Base-by-base conservation (phyloP, 2,888 invertebrate genomes). In the Cryptus armator region DNA sequence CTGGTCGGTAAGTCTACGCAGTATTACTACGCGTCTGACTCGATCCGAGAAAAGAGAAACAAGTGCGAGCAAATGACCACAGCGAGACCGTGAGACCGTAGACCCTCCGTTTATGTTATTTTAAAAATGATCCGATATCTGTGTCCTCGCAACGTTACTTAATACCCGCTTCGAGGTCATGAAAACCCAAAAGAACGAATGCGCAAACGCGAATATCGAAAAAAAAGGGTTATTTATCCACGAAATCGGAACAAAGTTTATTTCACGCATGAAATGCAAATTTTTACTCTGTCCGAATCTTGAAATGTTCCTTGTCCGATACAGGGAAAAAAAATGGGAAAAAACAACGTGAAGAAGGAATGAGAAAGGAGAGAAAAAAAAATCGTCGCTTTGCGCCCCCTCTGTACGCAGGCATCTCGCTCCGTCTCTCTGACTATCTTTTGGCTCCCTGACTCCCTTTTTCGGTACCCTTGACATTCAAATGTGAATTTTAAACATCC, bases 381-480 rank as follows among this genome's bases (percentile, higher is more conserved):
- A 44, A 64, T 79, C 70, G 64, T 78, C 68, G 83, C 53, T 77
- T 81, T n/a, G 46, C 59, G 59, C 70, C 74, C 70, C 9, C 37
- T 37, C 37, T 37, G 62, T 53, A 71, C 75, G 78, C 78, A 78
- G 62, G 74, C 71, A 46, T 77, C 82, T 78, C 72, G 67, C 82
- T 48, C 59, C 51, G 67, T 72, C 71, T 81, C 72, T 62, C 56
- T 46, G 16, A 43, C 59, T 24, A 24, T 24, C 24, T 37, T 56
- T 37, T 56, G 51, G 48, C 59, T 72, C 44, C 62, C 71, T 71
- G 46, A 37, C 53, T 56, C 16, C 19, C 62, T 53, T 9, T 83
- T 83, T 81, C 81, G 86, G 83, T 83, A 77, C 83, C 80, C 86
- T 86, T 86, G 86, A 86, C 80, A 86, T 86, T 86, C 81, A 86